A percentile compares a stretch with the other conserved stretches of the same genome.
Evolutionary conservation across 2,797 vertebrate genomes (phyloP).

Genomic region (Sebastes alutus): DNA sequence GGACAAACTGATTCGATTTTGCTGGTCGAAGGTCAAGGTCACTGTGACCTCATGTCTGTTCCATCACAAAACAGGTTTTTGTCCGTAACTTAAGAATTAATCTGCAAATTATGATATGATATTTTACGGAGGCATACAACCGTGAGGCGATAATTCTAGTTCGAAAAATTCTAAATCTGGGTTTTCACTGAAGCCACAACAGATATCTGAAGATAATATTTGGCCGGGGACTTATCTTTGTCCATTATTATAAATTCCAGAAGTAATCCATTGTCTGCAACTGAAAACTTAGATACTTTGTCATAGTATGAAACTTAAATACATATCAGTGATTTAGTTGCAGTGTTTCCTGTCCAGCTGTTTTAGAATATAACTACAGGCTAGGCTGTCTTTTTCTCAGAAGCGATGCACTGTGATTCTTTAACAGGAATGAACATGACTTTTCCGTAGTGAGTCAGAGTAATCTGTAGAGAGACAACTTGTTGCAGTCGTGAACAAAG

Average conservation of each 20-base stretch:
- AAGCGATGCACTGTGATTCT: not conserved
- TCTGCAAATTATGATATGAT: no score
- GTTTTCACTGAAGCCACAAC: not conserved
- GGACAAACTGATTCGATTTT: no score
- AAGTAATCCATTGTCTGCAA: not conserved
- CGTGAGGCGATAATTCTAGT: no score
- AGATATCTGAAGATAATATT: not conserved
- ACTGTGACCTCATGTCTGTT: no score
- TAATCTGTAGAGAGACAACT: not conserved
- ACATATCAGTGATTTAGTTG: not conserved
- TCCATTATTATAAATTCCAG: no score
- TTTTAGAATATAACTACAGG: not conserved
- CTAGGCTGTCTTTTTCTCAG: not conserved
- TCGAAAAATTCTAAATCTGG: not conserved
- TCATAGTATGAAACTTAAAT: not conserved
- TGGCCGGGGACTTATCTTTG: not conserved
- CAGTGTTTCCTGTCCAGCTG: not conserved
- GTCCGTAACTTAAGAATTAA: no score
- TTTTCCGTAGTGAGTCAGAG: not conserved
- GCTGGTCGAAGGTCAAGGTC: no score
- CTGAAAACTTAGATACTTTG: not conserved
- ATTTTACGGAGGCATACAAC: no score
- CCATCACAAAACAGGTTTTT: no score
- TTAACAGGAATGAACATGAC: not conserved
- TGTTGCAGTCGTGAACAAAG: constrained; percentile 9